These are phyloP conservation scores for Toxotes chatareus DNA, from an alignment of 2,113 vertebrate genomes.

Conservation along the genomic window DNA sequence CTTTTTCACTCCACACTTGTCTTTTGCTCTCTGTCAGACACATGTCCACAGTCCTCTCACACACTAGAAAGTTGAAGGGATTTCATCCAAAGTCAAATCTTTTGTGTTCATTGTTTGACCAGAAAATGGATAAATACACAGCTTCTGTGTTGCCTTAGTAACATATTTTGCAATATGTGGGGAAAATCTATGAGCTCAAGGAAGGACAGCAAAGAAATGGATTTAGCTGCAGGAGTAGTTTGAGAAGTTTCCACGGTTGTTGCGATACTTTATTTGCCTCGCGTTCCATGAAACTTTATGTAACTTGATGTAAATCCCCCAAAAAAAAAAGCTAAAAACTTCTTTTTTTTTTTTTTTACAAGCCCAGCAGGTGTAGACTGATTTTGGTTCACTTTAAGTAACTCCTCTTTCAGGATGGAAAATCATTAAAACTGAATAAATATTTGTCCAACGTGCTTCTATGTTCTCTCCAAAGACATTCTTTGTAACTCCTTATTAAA, in stretches of 20 bases:
- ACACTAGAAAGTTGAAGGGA: conserved; percentile 10
- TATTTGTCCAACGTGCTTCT: conserved; percentile 32
- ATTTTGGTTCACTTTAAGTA: background rate
- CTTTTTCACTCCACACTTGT: background rate
- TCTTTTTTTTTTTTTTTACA: background rate
- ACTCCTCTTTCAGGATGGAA: conserved; percentile 21
- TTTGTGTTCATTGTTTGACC: background rate
- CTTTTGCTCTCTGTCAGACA: background rate
- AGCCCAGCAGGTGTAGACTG: background rate
- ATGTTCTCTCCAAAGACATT: conserved; percentile 5
- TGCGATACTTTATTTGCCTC: background rate
- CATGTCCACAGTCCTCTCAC: background rate
- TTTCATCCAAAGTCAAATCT: background rate
- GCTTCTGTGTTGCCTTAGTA: background rate
- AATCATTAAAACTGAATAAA: conserved; percentile 42
- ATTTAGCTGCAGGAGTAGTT: background rate
- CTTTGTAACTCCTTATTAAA: background rate
- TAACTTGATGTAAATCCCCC: background rate
- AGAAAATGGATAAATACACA: background rate
- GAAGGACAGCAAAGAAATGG: background rate
- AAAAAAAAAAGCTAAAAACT: background rate
- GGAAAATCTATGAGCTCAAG: too few relatives aligned
- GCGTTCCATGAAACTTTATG: background rate
- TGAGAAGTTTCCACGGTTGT: background rate
- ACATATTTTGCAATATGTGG: too few relatives aligned